Conservation (phyloP, 2,113 vertebrate species). For the Crocuta crocuta region DNA sequence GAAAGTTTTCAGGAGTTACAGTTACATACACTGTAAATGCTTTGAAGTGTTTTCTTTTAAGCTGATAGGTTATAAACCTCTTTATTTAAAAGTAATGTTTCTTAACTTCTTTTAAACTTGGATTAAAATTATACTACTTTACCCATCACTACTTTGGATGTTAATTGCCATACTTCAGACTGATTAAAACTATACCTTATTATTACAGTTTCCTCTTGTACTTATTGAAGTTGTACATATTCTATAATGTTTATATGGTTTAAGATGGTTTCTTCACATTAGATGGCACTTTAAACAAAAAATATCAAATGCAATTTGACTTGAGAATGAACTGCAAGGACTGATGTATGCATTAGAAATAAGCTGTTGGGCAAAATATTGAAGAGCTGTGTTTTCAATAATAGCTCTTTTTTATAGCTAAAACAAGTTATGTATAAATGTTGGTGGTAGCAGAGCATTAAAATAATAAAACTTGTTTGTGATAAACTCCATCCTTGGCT, state of each 20-base stretch:
- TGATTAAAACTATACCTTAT: conserved; percentile 11
- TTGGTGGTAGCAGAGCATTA: conserved; percentile 89
- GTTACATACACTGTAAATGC: not conserved
- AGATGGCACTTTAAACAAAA: conserved; percentile 63
- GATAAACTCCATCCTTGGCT: conserved; percentile 91
- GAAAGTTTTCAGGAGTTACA: conserved; percentile 56
- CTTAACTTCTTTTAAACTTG: conserved; percentile 26
- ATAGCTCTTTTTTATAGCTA: conserved; percentile 84
- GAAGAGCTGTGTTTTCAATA: conserved; percentile 88
- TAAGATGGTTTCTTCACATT: conserved; percentile 55
- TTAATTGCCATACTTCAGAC: conserved; percentile 26
- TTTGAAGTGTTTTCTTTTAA: conserved; percentile 37
- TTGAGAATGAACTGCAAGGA: conserved; percentile 73
- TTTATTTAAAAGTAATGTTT: conserved; percentile 46
- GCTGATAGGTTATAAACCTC: conserved; percentile 16
- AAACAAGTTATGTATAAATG: conserved; percentile 91
- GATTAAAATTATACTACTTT: conserved; percentile 48
- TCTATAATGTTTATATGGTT: conserved; percentile 27
- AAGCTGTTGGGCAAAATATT: conserved; percentile 75
- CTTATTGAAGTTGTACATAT: conserved; percentile 36
- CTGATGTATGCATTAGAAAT: conserved; percentile 72
- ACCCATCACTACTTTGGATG: conserved; percentile 6
- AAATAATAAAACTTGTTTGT: conserved; percentile 94
- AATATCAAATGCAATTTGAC: conserved; percentile 71
- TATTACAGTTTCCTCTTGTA: conserved; percentile 38